A percentile compares a stretch with the other conserved stretches of the same genome.
phyloP scores from a whole-genome alignment of 2,113 vertebrate species.

The Potamarius usumacintae region DNA sequence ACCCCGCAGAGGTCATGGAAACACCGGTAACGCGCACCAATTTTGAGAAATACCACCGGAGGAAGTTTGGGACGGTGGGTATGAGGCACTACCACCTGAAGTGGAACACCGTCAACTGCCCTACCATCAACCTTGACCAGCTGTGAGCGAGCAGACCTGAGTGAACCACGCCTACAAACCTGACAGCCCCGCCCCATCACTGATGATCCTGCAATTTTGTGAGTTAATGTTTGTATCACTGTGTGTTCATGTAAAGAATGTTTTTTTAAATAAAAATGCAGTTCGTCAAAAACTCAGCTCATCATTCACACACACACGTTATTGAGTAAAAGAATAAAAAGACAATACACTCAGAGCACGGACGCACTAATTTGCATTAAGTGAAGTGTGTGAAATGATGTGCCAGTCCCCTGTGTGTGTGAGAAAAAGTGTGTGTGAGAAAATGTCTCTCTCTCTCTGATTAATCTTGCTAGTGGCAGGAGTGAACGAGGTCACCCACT shows the following conservation, averaged over 20 bases:
- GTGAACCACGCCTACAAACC: constrained; percentile 80
- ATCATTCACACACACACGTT: background rate
- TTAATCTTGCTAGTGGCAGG: constrained; percentile 47
- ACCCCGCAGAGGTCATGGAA: no score
- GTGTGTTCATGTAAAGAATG: background rate
- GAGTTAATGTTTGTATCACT: background rate
- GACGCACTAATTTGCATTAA: background rate
- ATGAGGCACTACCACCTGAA: constrained; percentile 90
- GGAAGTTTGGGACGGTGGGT: constrained; percentile 88
- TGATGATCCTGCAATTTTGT: constrained; percentile 64
- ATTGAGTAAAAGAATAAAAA: background rate
- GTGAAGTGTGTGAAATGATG: background rate
- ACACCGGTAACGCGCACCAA: no score
- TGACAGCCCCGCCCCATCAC: constrained; percentile 80
- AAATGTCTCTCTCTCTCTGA: constrained; percentile 35
- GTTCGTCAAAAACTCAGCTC: background rate
- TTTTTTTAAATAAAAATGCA: background rate
- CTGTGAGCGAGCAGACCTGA: constrained; percentile 86
- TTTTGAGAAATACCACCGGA: constrained; percentile 68
- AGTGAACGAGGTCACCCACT: constrained; percentile 72
- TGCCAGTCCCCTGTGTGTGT: background rate
- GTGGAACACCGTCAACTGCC: constrained; percentile 81
- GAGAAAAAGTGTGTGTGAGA: background rate
- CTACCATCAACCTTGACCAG: constrained; percentile 86
- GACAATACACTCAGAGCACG: background rate